Conservation (phyloP, 53 echinoderm and acorn worm species). For the Antedon mediterranea region DNA sequence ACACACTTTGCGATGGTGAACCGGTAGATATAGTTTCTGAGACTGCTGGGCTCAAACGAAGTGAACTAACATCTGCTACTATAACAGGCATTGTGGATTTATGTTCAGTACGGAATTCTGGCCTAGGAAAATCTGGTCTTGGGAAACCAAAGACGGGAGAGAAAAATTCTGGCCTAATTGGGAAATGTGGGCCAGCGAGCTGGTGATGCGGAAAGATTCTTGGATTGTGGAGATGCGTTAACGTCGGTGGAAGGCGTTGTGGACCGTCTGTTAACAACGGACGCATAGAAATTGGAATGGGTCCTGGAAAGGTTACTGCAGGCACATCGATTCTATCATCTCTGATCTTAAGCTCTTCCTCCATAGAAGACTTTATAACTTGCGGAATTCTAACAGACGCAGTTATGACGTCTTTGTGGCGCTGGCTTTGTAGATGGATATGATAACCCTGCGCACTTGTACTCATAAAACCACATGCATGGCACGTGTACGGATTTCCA, state of each 20-base stretch:
- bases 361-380: slow-evolving; percentile 10
- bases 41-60: not conserved
- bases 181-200: not conserved
- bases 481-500: slow-evolving; percentile 34
- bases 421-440: slow-evolving; percentile 30
- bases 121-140: not conserved
- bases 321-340: not conserved
- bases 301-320: not conserved
- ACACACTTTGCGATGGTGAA: not conserved
- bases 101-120: not conserved
- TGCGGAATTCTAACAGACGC: slow-evolving; percentile 37
- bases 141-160: not conserved
- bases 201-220: not conserved
- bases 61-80: not conserved
- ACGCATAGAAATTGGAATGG: not conserved
- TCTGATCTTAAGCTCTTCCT: not conserved
- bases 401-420: slow-evolving; percentile 35
- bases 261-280: not conserved
- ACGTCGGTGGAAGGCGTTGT: not conserved
- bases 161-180: not conserved
- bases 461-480: slow-evolving; percentile 32
- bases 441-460: slow-evolving; percentile 30
- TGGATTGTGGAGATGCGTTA: not conserved
- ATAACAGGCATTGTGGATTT: not conserved
- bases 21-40: not conserved